Evolutionary conservation across 2,797 vertebrate genomes (phyloP).

Genomic region (Hydrolagus colliei): DNA sequence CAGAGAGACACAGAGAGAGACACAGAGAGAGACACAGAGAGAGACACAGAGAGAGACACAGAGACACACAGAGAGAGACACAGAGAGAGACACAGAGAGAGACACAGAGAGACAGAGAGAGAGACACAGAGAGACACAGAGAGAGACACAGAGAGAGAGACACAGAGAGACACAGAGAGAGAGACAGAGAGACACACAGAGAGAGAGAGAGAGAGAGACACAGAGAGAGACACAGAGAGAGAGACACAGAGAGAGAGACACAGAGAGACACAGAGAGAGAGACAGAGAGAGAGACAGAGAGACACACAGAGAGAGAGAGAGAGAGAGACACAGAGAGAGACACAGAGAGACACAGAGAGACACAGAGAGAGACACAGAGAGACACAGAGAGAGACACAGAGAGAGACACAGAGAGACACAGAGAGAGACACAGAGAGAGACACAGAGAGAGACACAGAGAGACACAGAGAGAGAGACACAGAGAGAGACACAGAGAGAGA

Average conservation of each 20-base stretch:
- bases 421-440: too few species aligned
- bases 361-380: too few species aligned
- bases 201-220: neutral
- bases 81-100: neutral
- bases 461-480: too few species aligned
- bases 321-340: too few species aligned
- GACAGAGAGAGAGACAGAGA: too few species aligned
- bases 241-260: neutral
- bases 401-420: too few species aligned
- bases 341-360: too few species aligned
- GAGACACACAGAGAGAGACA: neutral
- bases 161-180: neutral
- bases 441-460: too few species aligned
- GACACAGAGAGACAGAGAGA: conserved; percentile 1
- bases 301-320: too few species aligned
- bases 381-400: too few species aligned
- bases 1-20: neutral
- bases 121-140: neutral
- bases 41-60: neutral
- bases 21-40: neutral
- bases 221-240: neutral
- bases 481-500: too few species aligned
- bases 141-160: neutral
- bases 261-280: too few species aligned
- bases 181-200: neutral